phyloP scores from a whole-genome alignment of 2,888 invertebrate species.

The Coecobrya sp. region DNA sequence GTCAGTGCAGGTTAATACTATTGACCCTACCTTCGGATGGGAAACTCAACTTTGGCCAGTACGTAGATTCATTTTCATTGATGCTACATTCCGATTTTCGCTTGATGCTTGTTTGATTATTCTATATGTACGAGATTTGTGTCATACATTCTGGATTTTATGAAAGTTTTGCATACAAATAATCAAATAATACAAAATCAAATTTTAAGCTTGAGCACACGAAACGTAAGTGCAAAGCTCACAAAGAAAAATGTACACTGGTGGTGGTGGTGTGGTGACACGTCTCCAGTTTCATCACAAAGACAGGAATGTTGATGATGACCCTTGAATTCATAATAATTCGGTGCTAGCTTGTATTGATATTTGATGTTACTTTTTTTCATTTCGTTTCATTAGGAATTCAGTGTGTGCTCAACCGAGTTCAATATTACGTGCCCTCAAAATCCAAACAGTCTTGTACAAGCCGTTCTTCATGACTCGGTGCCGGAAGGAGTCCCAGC shows the following conservation, averaged over 20 bases:
- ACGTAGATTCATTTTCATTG: not conserved
- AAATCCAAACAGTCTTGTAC: slow-evolving; percentile 66
- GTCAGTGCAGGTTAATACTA: slow-evolving; percentile 45
- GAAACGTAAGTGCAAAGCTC: not conserved
- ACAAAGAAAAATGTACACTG: not conserved
- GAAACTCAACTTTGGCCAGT: slow-evolving; percentile 77
- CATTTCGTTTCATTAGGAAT: slow-evolving; percentile 71
- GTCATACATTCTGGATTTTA: not conserved
- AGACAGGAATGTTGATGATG: not conserved
- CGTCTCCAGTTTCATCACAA: not conserved
- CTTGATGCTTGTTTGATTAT: not conserved
- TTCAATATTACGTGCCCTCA: slow-evolving; percentile 80
- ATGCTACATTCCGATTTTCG: not conserved
- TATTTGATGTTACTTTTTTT: slow-evolving; percentile 41
- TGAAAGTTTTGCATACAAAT: not conserved
- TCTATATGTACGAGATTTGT: not conserved
- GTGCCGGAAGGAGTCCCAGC: slow-evolving; percentile 74
- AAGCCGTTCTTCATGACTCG: slow-evolving; percentile 64
- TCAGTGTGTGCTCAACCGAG: slow-evolving; percentile 59
- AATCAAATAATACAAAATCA: too few species aligned
- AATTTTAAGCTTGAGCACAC: slow-evolving; percentile 26
- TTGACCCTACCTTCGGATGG: slow-evolving; percentile 71
- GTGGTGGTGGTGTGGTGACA: not conserved
- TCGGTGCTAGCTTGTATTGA: not conserved
- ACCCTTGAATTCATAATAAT: not conserved